Conservation (phyloP, 2,113 vertebrate genomes). For the Grantiella picta region DNA sequence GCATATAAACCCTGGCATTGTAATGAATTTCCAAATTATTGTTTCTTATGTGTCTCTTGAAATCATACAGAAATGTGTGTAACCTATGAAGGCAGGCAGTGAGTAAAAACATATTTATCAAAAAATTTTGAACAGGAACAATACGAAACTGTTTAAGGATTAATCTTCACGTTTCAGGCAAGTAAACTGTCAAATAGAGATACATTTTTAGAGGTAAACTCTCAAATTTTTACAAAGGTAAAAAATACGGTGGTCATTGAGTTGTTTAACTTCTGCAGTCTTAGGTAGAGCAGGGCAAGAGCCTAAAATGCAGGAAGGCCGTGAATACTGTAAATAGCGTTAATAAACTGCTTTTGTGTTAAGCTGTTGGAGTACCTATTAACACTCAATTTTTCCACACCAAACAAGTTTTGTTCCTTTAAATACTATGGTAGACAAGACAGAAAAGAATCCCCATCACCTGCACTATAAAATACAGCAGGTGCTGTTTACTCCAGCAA, state of each 20-base stretch:
- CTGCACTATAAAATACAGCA: neutral
- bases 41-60: conserved; percentile 68
- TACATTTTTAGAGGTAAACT: neutral
- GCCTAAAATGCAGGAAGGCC: neutral
- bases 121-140: neutral
- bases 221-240: neutral
- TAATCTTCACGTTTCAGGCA: neutral
- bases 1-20: conserved; percentile 81
- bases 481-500: neutral
- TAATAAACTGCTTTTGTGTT: neutral
- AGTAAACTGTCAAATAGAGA: neutral
- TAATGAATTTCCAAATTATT: conserved; percentile 84
- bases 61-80: conserved; percentile 61
- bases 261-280: neutral
- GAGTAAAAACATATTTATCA: conserved; percentile 39
- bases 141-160: neutral
- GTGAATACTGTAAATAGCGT: neutral
- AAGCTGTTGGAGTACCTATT: neutral
- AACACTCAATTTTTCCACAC: neutral
- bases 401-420: neutral
- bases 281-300: neutral
- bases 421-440: neutral
- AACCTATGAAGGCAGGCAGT: conserved; percentile 44
- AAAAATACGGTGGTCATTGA: neutral
- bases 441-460: neutral